Evolutionary conservation across 1,140 invertebrate species (phyloP), one percentile per base, ranked within the genome.

Genomic region (Myzus persicae): DNA sequence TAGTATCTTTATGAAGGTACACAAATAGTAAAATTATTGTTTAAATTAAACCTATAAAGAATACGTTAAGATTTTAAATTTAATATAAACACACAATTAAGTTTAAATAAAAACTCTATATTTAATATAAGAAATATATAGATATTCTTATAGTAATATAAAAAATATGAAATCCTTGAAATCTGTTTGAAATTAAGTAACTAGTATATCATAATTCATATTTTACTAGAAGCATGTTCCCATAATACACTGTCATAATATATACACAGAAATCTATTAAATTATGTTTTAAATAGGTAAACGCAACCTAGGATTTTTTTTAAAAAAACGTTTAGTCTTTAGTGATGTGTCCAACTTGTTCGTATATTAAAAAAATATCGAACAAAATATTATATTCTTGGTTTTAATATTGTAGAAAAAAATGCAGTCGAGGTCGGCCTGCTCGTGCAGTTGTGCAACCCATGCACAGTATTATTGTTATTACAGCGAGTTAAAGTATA

Each of bases 401-500:
- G 24, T 3, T 84, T 84, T 26, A 84, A 42, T 84, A 31, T 84
- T 31, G 31, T 6, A 40, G 22, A 84, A 42, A 84, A 84, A 84
- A 24, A n/a, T 76, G 31, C 14, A 76, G 38, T 31, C 38, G 82
- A 42, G 82, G 82, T 84, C 40, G 82, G 38, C 26, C 82, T 40
- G 59, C 40, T 40, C 5, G 40, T 84, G 82, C 82, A 87, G 44
- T 48, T 36, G 31, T 87, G 44, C 31, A 87, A 87, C 85, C 44
- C 31, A n/a, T 76, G 31, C 46, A 36, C 31, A 87, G 46, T 87
- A 48, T 89, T 89, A 89, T 89, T 89, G 38, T 89, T 54, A 89
- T 89, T 89, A 54, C 36, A 36, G n/a, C 46, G 44, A 89, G 48
- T 89, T 38, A 26, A 36, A 89, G 20, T 89, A 54, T 76, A 76